phyloP scores from a whole-genome alignment of 2,888 invertebrate genomes.

The Sclerodermus sp. region DNA sequence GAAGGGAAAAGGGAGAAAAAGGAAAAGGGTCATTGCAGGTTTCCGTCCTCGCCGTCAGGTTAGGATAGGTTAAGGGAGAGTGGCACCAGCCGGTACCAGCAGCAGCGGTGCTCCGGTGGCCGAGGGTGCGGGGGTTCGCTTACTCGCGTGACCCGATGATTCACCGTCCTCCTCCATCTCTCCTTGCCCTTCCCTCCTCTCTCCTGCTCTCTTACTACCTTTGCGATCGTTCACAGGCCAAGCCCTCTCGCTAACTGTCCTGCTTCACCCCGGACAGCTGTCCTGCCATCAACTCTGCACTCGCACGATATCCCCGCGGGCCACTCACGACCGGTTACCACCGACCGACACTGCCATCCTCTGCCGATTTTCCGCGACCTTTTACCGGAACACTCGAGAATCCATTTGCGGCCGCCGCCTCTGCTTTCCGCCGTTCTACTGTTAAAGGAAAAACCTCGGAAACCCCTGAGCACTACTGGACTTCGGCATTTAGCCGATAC shows the following conservation, averaged over 20 bases:
- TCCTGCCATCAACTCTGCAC: not conserved
- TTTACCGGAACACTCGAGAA: constrained; percentile 12
- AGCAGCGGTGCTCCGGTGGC: constrained; percentile 14
- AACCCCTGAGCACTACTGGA: no score
- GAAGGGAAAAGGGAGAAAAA: not conserved
- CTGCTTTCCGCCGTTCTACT: no score
- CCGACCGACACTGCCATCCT: no score
- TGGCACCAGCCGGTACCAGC: constrained; percentile 44
- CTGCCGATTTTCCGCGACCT: constrained; percentile 13
- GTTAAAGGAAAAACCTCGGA: no score
- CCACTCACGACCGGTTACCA: constrained; percentile 22
- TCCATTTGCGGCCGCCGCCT: constrained; percentile 11
- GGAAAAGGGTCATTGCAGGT: constrained; percentile 12
- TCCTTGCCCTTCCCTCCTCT: constrained; percentile 20
- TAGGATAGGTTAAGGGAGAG: constrained; percentile 39
- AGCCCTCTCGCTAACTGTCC: constrained; percentile 12
- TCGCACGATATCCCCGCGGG: constrained; percentile 30
- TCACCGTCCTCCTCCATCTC: constrained; percentile 37
- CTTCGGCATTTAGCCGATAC: no score
- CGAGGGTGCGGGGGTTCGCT: constrained; percentile 19
- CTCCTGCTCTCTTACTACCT: constrained; percentile 20
- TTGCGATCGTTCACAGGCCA: constrained; percentile 13
- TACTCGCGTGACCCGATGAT: constrained; percentile 54
- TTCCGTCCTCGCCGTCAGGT: constrained; percentile 29
- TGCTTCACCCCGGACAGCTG: constrained; percentile 4